Conservation (phyloP, 2,113 vertebrate species). For the Catharus bicknelli region DNA sequence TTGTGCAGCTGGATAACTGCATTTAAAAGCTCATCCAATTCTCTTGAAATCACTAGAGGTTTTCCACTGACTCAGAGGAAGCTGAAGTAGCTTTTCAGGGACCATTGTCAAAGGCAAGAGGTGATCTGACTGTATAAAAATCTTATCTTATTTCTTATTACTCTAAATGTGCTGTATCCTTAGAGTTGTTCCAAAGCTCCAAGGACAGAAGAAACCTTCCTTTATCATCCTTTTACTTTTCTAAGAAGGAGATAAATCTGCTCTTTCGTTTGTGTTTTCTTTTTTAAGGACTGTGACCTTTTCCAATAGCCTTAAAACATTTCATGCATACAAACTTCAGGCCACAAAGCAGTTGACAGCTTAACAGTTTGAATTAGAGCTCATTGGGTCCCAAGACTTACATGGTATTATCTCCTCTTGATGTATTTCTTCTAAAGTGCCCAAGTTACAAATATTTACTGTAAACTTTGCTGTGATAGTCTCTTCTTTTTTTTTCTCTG, state of each 20-base stretch:
- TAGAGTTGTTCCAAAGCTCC: not conserved
- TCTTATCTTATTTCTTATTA: not conserved
- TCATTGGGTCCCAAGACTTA: not conserved
- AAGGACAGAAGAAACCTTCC: not conserved
- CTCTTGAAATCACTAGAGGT: slow-evolving; percentile 60
- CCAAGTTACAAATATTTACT: not conserved
- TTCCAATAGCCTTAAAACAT: slow-evolving; percentile 38
- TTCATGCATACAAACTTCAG: not conserved
- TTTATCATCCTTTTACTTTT: not conserved
- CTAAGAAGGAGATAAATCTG: not conserved
- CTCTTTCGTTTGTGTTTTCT: not conserved
- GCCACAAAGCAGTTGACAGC: not conserved
- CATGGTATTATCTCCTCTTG: not conserved
- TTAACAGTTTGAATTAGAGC: slow-evolving; percentile 29
- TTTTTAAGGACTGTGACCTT: slow-evolving; percentile 23
- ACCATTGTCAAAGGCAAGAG: slow-evolving; percentile 47
- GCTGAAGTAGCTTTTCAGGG: slow-evolving; percentile 56
- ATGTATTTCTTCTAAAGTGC: not conserved
- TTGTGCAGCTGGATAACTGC: slow-evolving; percentile 64
- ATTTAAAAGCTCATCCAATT: slow-evolving; percentile 60
- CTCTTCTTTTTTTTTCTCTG: not conserved
- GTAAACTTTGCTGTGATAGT: not conserved
- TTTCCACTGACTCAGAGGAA: slow-evolving; percentile 63
- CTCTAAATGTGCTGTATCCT: not conserved
- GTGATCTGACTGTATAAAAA: slow-evolving; percentile 33